Conservation (phyloP, 2,797 vertebrate genomes). For the Gallinago nigripennis region DNA sequence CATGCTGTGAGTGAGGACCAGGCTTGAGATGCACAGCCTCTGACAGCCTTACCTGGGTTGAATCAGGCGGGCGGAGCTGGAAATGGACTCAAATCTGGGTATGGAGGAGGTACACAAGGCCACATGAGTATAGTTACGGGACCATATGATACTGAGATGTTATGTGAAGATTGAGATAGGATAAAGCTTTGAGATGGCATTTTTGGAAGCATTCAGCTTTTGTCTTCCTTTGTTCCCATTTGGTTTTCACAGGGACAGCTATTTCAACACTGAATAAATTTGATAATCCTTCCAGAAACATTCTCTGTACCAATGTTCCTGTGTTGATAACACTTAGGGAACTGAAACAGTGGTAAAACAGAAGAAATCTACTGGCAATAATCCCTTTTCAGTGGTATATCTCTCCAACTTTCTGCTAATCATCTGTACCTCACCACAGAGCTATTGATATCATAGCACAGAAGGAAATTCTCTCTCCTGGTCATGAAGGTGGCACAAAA, state of each 20-base stretch:
- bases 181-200: neutral
- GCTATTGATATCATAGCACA: neutral
- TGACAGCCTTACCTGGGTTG: neutral
- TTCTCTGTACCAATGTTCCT: neutral
- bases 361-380: neutral
- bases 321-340: neutral
- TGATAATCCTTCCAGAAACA: neutral
- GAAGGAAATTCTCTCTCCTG: neutral
- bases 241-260: neutral
- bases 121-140: neutral
- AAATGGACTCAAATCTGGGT: neutral
- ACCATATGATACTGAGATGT: neutral
- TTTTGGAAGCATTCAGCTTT: neutral
- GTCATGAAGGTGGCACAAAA: neutral
- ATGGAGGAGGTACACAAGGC: neutral
- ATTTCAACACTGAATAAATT: neutral
- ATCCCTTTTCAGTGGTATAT: neutral
- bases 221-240: neutral
- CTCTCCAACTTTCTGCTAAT: neutral
- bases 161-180: neutral
- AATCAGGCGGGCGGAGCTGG: neutral
- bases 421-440: neutral
- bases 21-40: neutral
- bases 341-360: neutral
- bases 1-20: neutral